Evolutionary conservation across 2,888 invertebrate genomes (phyloP), one percentile per base, ranked within the genome.

Genomic region (Ditylenchus weischeri): DNA sequence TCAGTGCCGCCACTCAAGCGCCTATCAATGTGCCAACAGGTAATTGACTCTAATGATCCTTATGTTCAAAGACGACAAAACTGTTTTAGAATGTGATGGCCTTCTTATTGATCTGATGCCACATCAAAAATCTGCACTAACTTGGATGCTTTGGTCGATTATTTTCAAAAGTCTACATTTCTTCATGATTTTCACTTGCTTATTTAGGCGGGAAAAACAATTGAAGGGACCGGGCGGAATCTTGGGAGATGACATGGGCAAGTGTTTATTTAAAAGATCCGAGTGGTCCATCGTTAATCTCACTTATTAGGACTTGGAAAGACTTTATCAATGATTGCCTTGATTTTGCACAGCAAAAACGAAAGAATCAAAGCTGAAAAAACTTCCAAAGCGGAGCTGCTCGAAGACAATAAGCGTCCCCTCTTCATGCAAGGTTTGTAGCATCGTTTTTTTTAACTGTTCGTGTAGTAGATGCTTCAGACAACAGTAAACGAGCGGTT

Each of bases 131-230:
- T 58, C 90, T 78, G 94, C 91, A 0, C 85, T 95, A 0, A 88
- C 90, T 15, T 95, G 94, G 93, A 86, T 95, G 78, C 80, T 87
- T 23, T 94, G 93, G 92, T 54, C n/a, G 13, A 13, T 54, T 54
- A 15, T 13, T 13, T 50, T 50, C 6, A 29, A 29, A 29, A 29
- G 29, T 29, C 5, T 29, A 29, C 5, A 29, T 2, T 5, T 29
- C 29, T 29, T 29, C 5, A 29, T 54, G 10, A 21, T 23, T 54
- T 18, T 10, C 1, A 54, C 11, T 13, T 13, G 29, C 29, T 7
- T 23, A 54, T 54, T 54, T 54, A 54, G 54, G 54, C 85, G 94
- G 23, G 95, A 95, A 85, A 86, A 86, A n/a, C 90, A 92, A 83
- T 75, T 81, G 18, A 43, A 43, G 15, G 89, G 88, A 63, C 90